A percentile compares a stretch with the other conserved stretches of the same genome.
These are phyloP conservation scores for Paraplagusia blochii DNA, from an alignment of 2,113 vertebrate species.

Conservation along the genomic window DNA sequence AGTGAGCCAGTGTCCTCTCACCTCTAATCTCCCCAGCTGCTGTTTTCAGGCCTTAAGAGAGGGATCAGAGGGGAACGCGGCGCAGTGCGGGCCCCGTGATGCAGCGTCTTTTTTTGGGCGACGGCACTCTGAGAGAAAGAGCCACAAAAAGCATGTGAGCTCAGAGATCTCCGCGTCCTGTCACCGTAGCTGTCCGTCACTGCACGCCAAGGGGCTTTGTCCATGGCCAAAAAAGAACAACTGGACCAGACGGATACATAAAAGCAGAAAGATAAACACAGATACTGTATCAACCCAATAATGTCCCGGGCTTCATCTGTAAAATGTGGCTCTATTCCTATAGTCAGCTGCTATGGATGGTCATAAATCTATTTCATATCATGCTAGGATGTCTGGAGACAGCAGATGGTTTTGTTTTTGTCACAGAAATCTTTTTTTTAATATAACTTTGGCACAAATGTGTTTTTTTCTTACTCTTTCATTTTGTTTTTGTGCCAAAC, in stretches of 20 bases:
- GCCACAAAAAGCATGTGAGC: slow-evolving; percentile 92
- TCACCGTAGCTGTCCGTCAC: slow-evolving; percentile 72
- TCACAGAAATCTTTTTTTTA: too few relatives aligned
- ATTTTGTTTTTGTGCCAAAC: too few relatives aligned
- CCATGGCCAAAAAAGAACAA: slow-evolving; percentile 84
- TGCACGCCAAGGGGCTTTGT: slow-evolving; percentile 53
- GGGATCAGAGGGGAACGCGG: slow-evolving; percentile 72
- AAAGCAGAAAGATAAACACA: slow-evolving; percentile 17
- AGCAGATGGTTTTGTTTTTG: too few relatives aligned
- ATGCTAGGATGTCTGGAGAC: neutral
- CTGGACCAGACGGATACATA: slow-evolving; percentile 9
- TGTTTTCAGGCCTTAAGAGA: slow-evolving; percentile 83
- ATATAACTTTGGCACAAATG: too few relatives aligned
- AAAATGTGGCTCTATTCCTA: neutral
- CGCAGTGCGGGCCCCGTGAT: slow-evolving; percentile 85
- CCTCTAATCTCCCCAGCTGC: slow-evolving; percentile 79
- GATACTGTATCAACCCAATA: slow-evolving; percentile 4
- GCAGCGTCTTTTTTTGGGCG: slow-evolving; percentile 89
- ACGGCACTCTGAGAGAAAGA: slow-evolving; percentile 84
- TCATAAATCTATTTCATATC: neutral
- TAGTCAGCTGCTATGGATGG: neutral
- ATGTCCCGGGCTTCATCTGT: neutral
- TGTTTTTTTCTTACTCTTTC: too few relatives aligned
- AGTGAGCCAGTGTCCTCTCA: slow-evolving; percentile 43
- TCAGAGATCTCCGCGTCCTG: slow-evolving; percentile 73